Base-by-base conservation (phyloP, 2,797 vertebrate species). In the Poecilia picta region DNA sequence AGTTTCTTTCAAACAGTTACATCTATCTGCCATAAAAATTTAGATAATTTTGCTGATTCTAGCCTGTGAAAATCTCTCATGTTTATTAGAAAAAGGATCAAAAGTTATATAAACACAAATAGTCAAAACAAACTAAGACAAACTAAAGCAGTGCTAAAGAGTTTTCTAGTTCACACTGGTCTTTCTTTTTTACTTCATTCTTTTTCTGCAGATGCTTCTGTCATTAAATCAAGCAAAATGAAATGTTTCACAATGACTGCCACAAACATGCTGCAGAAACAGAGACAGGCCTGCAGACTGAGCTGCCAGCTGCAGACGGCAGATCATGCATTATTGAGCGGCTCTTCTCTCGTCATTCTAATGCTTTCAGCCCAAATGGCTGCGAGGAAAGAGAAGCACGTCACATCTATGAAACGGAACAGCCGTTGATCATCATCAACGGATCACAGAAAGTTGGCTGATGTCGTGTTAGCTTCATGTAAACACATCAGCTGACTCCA, bases 271-370 rank as follows among this genome's bases (percentile, higher is more conserved):
- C 39, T 45, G 39, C 49, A 55, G 36, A 55, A 53, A 55, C 45
- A 23, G 72, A 64, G 57, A 74, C 36, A 53, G 41, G 43, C 64
- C 62, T 16, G 45, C 55, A 76, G 55, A 73, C 77, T 41, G 36
- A 80, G 81, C 83, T 73, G 88, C 89, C 89, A 85, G 83, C 78
- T 87, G 85, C 88, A 92, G 85, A 88, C 89, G 87, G 81, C 4
- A 74, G 49, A 76, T 74, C 5, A 81, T 86, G 59, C 87, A 73
- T 87, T 79, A 89, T 82, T 88, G 76, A 91, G 81, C 64, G 70
- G 12, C 47, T 74, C 51, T 74, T 62, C 39, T 70, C 20, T 46
- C 41, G 12, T 11, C 11, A 2, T 28, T 46, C 41, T 28, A 43
- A 46, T 4, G 13, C 39, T 70, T 64, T 70, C 66, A 70, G 39